Conservation (phyloP, 1,140 invertebrate genomes). For the Neodiprion virginianus region DNA sequence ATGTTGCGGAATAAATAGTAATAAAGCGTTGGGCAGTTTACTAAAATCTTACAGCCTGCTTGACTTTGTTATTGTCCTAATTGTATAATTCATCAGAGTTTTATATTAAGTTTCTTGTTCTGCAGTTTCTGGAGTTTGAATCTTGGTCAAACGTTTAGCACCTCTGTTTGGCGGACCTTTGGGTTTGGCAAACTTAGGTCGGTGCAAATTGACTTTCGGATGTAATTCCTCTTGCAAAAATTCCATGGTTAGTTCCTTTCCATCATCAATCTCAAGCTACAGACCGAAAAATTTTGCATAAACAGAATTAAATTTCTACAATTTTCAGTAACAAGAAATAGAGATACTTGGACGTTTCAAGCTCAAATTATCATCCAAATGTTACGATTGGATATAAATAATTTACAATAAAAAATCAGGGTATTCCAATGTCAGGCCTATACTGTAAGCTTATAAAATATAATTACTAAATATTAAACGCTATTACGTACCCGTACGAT, state of each 20-base stretch:
- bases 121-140: constrained; percentile 58
- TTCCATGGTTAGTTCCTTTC: constrained; percentile 87
- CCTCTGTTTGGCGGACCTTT: constrained; percentile 93
- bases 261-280: constrained; percentile 92
- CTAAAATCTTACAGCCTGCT: not conserved
- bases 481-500: constrained; percentile 47
- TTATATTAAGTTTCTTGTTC: constrained; percentile 29
- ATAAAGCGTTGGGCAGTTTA: not conserved
- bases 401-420: not conserved
- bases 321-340: constrained; percentile 24
- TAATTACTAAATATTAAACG: not conserved
- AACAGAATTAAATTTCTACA: constrained; percentile 21
- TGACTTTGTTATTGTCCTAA: constrained; percentile 8
- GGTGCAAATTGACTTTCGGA: constrained; percentile 89
- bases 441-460: constrained; percentile 47
- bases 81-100: not conserved
- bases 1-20: not conserved
- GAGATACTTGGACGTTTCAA: not conserved
- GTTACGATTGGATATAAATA: not conserved
- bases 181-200: constrained; percentile 93
- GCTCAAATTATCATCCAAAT: not conserved
- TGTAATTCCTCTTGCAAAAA: constrained; percentile 93
- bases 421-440: constrained; percentile 44
- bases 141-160: constrained; percentile 86
- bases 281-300: constrained; percentile 46